Evolutionary conservation across 2,888 invertebrate species (phyloP).

Genomic region (Eulithis prunata): DNA sequence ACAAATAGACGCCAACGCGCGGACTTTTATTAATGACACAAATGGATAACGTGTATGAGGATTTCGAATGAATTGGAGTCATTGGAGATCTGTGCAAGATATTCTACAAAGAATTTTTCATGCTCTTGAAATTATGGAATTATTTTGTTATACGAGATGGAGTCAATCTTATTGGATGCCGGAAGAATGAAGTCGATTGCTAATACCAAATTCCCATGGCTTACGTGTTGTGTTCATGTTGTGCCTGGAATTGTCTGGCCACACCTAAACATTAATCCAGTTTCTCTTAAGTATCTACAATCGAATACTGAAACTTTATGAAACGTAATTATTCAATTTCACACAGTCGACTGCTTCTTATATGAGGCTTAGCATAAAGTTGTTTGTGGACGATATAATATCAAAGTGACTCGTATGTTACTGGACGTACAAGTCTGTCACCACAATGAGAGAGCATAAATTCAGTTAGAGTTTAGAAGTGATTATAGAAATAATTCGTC

Average conservation of each 20-base stretch:
- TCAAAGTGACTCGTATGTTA: slow-evolving; percentile 31
- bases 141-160: too few relatives aligned
- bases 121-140: too few relatives aligned
- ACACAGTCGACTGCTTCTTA: slow-evolving; percentile 42
- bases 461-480: neutral
- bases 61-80: slow-evolving; percentile 29
- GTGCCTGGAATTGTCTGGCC: too few relatives aligned
- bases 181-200: too few relatives aligned
- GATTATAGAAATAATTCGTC: slow-evolving; percentile 5
- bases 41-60: slow-evolving; percentile 39
- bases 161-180: too few relatives aligned
- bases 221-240: too few relatives aligned
- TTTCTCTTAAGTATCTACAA: neutral
- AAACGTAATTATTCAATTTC: slow-evolving; percentile 43
- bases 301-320: neutral
- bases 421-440: slow-evolving; percentile 5
- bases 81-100: slow-evolving; percentile 28
- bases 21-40: slow-evolving; percentile 55
- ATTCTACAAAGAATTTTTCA: neutral
- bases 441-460: slow-evolving; percentile 8
- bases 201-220: too few relatives aligned
- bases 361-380: slow-evolving; percentile 45
- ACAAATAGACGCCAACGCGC: slow-evolving; percentile 35
- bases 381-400: slow-evolving; percentile 41
- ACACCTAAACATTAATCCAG: too few relatives aligned